Evolutionary conservation across 2,888 invertebrate genomes (phyloP).

Genomic region (Griposia aprilina): DNA sequence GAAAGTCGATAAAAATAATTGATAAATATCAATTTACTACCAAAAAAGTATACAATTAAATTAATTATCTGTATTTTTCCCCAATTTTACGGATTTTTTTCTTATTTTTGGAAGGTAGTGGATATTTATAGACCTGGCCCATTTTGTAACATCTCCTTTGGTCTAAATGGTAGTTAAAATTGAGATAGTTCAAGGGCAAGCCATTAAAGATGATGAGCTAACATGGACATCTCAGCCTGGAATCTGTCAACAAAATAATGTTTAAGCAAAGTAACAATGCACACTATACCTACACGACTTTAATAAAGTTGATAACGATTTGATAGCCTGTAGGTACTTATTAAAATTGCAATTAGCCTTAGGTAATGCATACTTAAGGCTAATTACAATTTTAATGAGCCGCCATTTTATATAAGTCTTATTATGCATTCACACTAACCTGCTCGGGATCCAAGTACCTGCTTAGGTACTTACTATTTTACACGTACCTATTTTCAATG

Average conservation of each 20-base stretch:
- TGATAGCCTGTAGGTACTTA: background rate
- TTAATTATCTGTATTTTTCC: no score
- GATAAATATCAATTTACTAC: no score
- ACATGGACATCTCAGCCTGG: no score
- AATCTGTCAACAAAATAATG: background rate
- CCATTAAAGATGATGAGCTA: no score
- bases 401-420: background rate
- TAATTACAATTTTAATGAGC: slow-evolving; percentile 14
- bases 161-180: no score
- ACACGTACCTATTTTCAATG: slow-evolving; percentile 2
- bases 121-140: no score
- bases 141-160: no score
- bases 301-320: slow-evolving; percentile 15
- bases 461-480: background rate
- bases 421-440: background rate
- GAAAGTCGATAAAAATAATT: no score
- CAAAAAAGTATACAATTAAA: no score
- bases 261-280: background rate
- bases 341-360: background rate
- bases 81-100: no score
- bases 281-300: background rate
- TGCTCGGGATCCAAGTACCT: background rate
- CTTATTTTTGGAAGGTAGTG: no score
- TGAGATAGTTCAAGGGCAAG: background rate
- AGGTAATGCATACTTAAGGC: background rate